A percentile compares a stretch with the other conserved stretches of the same genome.
phyloP scores from a whole-genome alignment of 2,888 invertebrate genomes.

The Ectobius pallidus region DNA sequence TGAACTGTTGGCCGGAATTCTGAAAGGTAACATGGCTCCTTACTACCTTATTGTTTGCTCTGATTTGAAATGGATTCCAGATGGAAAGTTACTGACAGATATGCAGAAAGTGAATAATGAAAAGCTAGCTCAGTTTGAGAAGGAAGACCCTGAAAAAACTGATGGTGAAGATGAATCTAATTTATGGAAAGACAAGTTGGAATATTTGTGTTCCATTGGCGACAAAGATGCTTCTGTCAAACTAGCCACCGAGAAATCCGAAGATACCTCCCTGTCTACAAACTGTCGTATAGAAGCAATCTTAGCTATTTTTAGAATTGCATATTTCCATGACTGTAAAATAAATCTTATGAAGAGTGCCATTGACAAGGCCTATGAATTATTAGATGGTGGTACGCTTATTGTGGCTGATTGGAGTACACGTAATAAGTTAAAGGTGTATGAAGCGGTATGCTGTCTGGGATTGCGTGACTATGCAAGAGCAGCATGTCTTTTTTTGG shows the following conservation, averaged over 20 bases:
- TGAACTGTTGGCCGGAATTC: slow-evolving; percentile 28
- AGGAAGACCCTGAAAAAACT: not conserved
- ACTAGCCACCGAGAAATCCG: slow-evolving; percentile 61
- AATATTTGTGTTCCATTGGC: slow-evolving; percentile 63
- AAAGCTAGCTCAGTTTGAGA: slow-evolving; percentile 12
- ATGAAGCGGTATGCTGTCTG: slow-evolving; percentile 94
- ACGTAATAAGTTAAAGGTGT: slow-evolving; percentile 95
- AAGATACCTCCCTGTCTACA: slow-evolving; percentile 62
- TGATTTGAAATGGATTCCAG: slow-evolving; percentile 30
- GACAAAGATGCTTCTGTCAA: slow-evolving; percentile 61
- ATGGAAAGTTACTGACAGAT: slow-evolving; percentile 10
- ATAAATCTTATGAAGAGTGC: slow-evolving; percentile 57
- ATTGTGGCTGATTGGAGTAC: slow-evolving; percentile 93
- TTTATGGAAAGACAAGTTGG: slow-evolving; percentile 55
- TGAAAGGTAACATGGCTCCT: slow-evolving; percentile 34
- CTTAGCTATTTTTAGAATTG: slow-evolving; percentile 63
- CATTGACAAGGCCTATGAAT: slow-evolving; percentile 59
- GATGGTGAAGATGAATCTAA: slow-evolving; percentile 20
- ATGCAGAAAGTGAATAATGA: slow-evolving; percentile 21
- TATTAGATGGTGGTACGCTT: slow-evolving; percentile 42
- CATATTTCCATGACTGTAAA: slow-evolving; percentile 66
- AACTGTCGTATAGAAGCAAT: slow-evolving; percentile 63
- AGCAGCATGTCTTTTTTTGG: slow-evolving; percentile 93
- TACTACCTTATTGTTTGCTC: slow-evolving; percentile 29
- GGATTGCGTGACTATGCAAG: slow-evolving; percentile 95